Evolutionary conservation across 2,113 vertebrate genomes (phyloP).

Genomic region (Oryzias celebensis): DNA sequence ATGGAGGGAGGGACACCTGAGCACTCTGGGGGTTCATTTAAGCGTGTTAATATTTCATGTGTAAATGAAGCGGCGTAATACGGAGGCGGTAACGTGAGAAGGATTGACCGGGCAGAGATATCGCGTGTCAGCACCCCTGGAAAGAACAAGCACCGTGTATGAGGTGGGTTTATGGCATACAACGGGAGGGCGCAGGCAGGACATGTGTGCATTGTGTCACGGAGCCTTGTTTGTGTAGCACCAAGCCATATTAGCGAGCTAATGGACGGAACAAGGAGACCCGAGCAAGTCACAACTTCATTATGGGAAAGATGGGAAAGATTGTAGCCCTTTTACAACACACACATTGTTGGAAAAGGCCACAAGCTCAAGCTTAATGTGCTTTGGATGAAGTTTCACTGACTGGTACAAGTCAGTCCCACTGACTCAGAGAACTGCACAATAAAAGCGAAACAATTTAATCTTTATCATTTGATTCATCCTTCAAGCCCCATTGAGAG

Average conservation of each 20-base stretch:
- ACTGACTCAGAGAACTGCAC: not conserved
- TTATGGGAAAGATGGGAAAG: slow-evolving; percentile 25
- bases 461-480: too few relatives aligned
- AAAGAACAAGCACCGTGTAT: slow-evolving; percentile 51
- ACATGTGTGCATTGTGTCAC: slow-evolving; percentile 15
- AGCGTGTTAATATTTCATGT: slow-evolving; percentile 77
- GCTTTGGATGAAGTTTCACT: slow-evolving; percentile 2
- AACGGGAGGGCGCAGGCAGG: slow-evolving; percentile 2
- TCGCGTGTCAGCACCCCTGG: slow-evolving; percentile 62
- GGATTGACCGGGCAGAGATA: slow-evolving; percentile 48
- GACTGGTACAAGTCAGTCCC: slow-evolving; percentile 10
- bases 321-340: slow-evolving; percentile 46
- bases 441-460: too few relatives aligned
- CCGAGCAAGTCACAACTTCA: slow-evolving; percentile 16
- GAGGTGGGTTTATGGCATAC: slow-evolving; percentile 37
- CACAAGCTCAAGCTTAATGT: slow-evolving; percentile 13
- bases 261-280: slow-evolving; percentile 31
- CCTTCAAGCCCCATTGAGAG: too few relatives aligned
- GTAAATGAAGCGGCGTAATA: slow-evolving; percentile 75
- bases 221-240: slow-evolving; percentile 28
- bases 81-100: slow-evolving; percentile 69
- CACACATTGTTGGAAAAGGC: slow-evolving; percentile 1
- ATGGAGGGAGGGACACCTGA: slow-evolving; percentile 62
- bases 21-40: slow-evolving; percentile 73
- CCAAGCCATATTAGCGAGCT: slow-evolving; percentile 39